Percentiles rank a stretch among this genome's conserved stretches.
These are phyloP conservation scores for Sylvilagus floridanus DNA, from an alignment of 2,797 vertebrate genomes.

Conservation along the genomic window DNA sequence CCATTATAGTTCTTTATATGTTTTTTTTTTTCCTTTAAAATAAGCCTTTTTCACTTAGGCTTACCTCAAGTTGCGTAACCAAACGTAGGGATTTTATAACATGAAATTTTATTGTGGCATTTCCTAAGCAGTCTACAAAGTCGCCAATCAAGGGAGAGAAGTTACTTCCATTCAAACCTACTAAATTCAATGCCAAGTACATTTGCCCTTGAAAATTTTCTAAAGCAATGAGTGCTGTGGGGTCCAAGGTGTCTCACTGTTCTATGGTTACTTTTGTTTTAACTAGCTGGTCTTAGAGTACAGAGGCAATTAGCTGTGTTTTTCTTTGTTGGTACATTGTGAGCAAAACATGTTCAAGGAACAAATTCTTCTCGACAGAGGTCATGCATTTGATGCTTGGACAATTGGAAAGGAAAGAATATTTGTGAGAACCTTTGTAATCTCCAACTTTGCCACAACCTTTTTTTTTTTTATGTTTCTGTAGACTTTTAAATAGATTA, in stretches of 20 bases:
- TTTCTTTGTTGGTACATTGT: neutral
- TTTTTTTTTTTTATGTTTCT: neutral
- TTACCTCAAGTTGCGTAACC: neutral
- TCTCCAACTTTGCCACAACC: neutral
- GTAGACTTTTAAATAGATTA: constrained; percentile 32
- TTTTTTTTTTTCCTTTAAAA: neutral
- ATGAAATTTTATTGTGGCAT: neutral
- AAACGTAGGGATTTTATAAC: neutral
- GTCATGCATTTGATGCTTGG: neutral
- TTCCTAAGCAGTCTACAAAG: constrained; percentile 55
- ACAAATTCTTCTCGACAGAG: constrained; percentile 40
- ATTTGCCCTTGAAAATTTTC: constrained; percentile 75
- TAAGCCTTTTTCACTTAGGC: neutral
- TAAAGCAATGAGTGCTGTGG: neutral
- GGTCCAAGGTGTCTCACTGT: neutral
- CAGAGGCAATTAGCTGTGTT: constrained; percentile 50
- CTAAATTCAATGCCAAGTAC: constrained; percentile 66
- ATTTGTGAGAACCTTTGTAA: neutral
- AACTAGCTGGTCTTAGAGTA: neutral
- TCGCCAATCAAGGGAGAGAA: neutral
- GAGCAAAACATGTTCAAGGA: constrained; percentile 49
- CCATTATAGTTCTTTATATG: neutral
- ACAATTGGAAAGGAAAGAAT: neutral
- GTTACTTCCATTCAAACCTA: constrained; percentile 45
- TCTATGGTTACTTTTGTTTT: constrained; percentile 55